Evolutionary conservation across 2,113 vertebrate species (phyloP), one percentile per base, ranked within the genome.

Genomic region (Onychostoma macrolepis): DNA sequence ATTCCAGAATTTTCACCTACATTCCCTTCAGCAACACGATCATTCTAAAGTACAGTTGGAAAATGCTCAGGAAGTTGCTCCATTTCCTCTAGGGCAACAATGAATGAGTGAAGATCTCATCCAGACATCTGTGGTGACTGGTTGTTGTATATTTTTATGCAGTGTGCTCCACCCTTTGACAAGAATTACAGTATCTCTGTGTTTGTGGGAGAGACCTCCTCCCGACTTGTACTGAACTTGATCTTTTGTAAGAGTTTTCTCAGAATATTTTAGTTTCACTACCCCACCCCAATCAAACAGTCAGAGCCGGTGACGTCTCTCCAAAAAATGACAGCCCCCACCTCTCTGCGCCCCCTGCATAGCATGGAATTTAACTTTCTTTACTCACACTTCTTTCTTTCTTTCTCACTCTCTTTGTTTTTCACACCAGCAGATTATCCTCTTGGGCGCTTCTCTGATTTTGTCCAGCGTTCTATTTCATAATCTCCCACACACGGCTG

Each of bases 281-380:
- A 45, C 15, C 93, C 89, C 92, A 90, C 92, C 92, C 92, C 84
- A 67, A 89, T n/a, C 21, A 86, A 90, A 91, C n/a, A 30, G 53
- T 53, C 36, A 61, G 63, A 38, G 43, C 36, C 36, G 7, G 8
- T 28, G 86, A 38, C 36, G 21, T 87, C 90, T 84, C 80, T 75
- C 7, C n/a, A 43, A 80, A 91, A 80, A 89, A 90, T 91, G 90
- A 93, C 85, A 90, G 86, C 84, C 89, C 90, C 90, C 87, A 86
- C 90, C 88, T 88, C 87, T 85, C 33, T 63, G 24, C 85, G 83
- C 87, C 83, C 91, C 90, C 91, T 86, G 90, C 90, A 15, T 81
- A 86, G 58, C 77, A 45, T 87, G 93, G 95, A 95, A 94, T 94
- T 91, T 93, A 80, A 93, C 93, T 80, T 72, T 88, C 87, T 75